phyloP scores from a whole-genome alignment of 2,797 vertebrate genomes.

The Taenioides sp. region DNA sequence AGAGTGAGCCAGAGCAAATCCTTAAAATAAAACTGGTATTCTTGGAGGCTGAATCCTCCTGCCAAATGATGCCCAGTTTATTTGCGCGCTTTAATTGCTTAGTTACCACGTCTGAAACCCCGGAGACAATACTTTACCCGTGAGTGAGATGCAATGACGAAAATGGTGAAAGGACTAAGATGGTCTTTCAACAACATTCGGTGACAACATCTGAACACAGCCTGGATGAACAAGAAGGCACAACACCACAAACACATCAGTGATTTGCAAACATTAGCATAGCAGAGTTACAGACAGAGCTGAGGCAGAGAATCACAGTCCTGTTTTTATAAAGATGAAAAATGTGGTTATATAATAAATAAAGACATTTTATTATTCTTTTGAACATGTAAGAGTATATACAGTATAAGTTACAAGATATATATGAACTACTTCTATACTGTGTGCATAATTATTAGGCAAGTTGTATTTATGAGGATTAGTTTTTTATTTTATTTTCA shows the following conservation, averaged over 20 bases:
- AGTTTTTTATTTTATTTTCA: no score
- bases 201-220: constrained; percentile 35
- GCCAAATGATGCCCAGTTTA: constrained; percentile 44
- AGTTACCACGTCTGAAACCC: constrained; percentile 18
- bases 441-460: no score
- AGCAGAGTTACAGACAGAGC: neutral
- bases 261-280: neutral
- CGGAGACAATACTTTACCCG: constrained; percentile 44
- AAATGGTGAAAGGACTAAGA: constrained; percentile 52
- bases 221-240: constrained; percentile 26
- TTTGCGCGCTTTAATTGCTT: constrained; percentile 21
- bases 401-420: neutral
- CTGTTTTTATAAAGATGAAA: neutral
- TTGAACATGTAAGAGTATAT: neutral
- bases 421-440: neutral
- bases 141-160: constrained; percentile 42
- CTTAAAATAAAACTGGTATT: constrained; percentile 79
- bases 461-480: no score
- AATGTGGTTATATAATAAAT: neutral
- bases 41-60: constrained; percentile 60
- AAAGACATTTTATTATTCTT: neutral
- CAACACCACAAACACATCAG: constrained; percentile 11
- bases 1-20: constrained; percentile 62
- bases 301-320: neutral
- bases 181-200: constrained; percentile 35